A percentile compares a stretch with the other conserved stretches of the same genome.
phyloP scores from a whole-genome alignment of 1,140 invertebrate species.

The Teleopsis dalmanni region DNA sequence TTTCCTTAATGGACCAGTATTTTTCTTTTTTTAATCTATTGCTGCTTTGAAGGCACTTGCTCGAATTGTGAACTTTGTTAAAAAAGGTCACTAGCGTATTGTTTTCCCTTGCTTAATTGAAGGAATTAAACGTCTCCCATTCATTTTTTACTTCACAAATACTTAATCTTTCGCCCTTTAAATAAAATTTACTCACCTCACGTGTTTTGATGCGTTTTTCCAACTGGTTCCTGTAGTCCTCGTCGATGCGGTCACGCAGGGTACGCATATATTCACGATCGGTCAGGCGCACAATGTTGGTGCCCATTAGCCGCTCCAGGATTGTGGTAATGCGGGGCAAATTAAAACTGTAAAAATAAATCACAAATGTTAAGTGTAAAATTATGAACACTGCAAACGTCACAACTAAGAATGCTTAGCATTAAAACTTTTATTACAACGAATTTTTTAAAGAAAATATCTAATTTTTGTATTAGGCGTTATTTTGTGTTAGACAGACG shows the following conservation, averaged over 20 bases:
- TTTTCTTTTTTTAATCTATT: too few relatives aligned
- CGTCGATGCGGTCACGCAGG: conserved; percentile 49
- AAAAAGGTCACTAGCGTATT: neutral
- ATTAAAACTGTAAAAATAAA: conserved; percentile 45
- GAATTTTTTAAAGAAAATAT: neutral
- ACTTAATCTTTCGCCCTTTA: neutral
- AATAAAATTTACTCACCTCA: conserved; percentile 45
- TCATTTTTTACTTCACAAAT: neutral
- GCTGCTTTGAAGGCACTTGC: too few relatives aligned
- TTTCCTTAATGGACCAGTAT: too few relatives aligned
- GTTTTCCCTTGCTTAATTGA: neutral
- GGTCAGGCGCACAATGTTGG: conserved; percentile 54
- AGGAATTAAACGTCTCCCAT: too few relatives aligned
- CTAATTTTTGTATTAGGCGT: neutral
- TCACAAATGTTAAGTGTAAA: neutral
- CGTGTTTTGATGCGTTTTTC: conserved; percentile 51
- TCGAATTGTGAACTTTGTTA: neutral
- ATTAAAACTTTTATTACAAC: neutral
- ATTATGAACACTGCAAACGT: neutral
- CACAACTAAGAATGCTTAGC: neutral
- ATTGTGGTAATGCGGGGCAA: conserved; percentile 49
- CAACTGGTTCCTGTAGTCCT: conserved; percentile 52
- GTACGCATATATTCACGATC: conserved; percentile 57
- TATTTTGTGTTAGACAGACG: too few relatives aligned
- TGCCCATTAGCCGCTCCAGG: conserved; percentile 57